Evolutionary conservation across 2,797 vertebrate species (phyloP), one percentile per base, ranked within the genome.

Genomic region (Amazona ochrocephala): DNA sequence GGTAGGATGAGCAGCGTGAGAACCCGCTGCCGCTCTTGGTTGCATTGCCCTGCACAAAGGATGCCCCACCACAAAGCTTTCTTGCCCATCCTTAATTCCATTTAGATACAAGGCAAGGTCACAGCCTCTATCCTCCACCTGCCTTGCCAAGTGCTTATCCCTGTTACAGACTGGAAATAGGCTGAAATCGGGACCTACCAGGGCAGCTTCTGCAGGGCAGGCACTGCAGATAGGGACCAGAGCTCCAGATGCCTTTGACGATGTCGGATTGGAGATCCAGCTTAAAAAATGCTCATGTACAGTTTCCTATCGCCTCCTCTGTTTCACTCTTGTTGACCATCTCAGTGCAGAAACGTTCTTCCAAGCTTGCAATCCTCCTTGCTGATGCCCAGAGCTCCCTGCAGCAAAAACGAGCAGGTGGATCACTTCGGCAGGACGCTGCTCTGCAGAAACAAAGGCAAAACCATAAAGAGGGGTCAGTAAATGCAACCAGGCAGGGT

Each of bases 401-500:
- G 8, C 34, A 27, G 50, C 39, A 13, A 7, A 23, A 50, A 2
- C 41, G 14, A 53, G 80, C 41, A 1, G 32, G 13, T 0, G 1
- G 54, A 26, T 53, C 37, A 2, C 15, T 29, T 12, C 0, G 3
- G 21, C 29, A 54, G 30, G 45, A 16, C 0, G 0, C 74, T 34
- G 89, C 61, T 24, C 30, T 45, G 11, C 32, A 9, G 34, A 51
- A 82, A 39, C 37, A 37, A 10, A 39, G 30, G 5, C 16, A 20
- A 16, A 50, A n/a, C 19, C 5, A 5, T 0, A 9, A 27, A 58
- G 20, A 14, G 34, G 12, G 64, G 24, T 19, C 10, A 3, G 27
- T 5, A 48, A 24, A 2, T 0, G 2, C 29, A 45, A 5, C 9
- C 45, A 47, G 51, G 9, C 1, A 4, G 37, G 21, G 32, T 9